These are phyloP conservation scores for Hydropsyche betteni DNA, from an alignment of 2,888 invertebrate genomes.

Conservation along the genomic window DNA sequence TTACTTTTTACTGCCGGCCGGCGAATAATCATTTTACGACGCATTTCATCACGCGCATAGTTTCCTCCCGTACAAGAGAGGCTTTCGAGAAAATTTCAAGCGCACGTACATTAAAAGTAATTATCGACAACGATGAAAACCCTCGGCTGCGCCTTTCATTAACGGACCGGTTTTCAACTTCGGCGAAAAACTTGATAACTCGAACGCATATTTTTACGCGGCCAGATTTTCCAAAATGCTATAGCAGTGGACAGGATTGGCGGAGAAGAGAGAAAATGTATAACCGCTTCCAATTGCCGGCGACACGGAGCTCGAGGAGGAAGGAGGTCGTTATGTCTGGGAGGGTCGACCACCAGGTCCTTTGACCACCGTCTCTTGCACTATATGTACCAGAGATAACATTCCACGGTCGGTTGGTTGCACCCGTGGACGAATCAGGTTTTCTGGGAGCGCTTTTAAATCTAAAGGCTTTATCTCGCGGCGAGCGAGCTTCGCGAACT, in stretches of 20 bases:
- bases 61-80: too few species aligned
- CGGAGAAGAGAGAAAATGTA: too few species aligned
- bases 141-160: too few species aligned
- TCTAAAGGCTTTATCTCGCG: slow-evolving; percentile 5
- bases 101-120: too few species aligned
- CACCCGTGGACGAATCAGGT: slow-evolving; percentile 18
- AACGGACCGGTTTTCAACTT: too few species aligned
- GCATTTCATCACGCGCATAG: too few species aligned
- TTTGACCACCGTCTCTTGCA: background rate
- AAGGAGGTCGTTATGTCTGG: background rate
- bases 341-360: slow-evolving; percentile 12
- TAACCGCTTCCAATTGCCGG: slow-evolving; percentile 31
- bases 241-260: too few species aligned
- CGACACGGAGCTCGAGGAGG: slow-evolving; percentile 39
- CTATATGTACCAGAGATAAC: slow-evolving; percentile 5
- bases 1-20: background rate
- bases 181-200: too few species aligned
- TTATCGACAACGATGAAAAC: too few species aligned
- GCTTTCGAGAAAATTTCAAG: too few species aligned
- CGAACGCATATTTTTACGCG: too few species aligned
- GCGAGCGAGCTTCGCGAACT: slow-evolving; percentile 3
- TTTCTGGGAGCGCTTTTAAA: slow-evolving; percentile 21
- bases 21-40: slow-evolving; percentile 11
- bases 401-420: slow-evolving; percentile 17
- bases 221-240: too few species aligned